phyloP scores from a whole-genome alignment of 2,113 vertebrate species.

The Cheilinus undulatus region DNA sequence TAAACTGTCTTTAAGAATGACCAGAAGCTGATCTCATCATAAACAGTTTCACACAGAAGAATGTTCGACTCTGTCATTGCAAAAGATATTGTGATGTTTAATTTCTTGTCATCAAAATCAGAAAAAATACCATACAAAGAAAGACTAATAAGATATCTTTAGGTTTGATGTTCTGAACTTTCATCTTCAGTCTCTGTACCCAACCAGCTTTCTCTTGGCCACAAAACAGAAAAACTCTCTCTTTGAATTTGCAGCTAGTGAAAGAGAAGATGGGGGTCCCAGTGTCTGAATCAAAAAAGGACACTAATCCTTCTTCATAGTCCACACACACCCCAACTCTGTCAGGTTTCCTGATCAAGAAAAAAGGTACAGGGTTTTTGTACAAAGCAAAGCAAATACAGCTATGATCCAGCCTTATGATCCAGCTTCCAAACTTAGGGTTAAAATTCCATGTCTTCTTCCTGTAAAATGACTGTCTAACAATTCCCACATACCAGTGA shows the following conservation, averaged over 20 bases:
- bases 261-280: slow-evolving; percentile 10
- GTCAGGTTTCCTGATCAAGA: background rate
- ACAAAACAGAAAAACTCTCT: slow-evolving; percentile 48
- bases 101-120: background rate
- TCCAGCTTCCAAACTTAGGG: slow-evolving; percentile 24
- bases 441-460: background rate
- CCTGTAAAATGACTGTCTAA: background rate
- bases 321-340: slow-evolving; percentile 48
- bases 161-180: background rate
- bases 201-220: background rate
- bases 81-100: background rate
- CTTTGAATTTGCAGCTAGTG: slow-evolving; percentile 36
- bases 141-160: rapidly evolving
- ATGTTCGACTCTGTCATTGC: no score
- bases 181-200: background rate
- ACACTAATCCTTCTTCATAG: slow-evolving; percentile 47
- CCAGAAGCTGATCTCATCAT: no score
- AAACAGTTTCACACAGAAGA: no score
- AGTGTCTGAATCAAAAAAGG: slow-evolving; percentile 54
- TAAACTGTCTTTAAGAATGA: no score
- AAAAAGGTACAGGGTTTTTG: background rate
- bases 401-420: background rate
- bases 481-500: slow-evolving; percentile 29
- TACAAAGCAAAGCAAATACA: background rate
- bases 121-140: rapidly evolving